These are phyloP conservation scores for Tiliacea aurago DNA, from an alignment of 2,888 invertebrate species.

Conservation along the genomic window DNA sequence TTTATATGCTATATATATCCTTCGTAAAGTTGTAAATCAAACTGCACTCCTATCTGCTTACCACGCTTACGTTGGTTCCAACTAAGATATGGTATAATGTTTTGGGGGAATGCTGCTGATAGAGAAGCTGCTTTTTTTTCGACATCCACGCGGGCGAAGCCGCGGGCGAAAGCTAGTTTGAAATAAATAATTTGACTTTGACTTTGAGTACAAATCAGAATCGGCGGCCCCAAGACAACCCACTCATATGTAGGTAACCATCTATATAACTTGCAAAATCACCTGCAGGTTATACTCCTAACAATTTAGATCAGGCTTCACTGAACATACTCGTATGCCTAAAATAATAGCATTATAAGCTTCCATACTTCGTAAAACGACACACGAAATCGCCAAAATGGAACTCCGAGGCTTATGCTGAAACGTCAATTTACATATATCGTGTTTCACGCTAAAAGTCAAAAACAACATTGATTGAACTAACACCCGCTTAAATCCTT, in stretches of 20 bases:
- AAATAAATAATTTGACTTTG: too few relatives aligned
- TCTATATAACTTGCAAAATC: neutral
- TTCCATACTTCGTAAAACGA: neutral
- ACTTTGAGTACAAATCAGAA: neutral
- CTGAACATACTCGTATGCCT: neutral
- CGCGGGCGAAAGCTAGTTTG: too few relatives aligned
- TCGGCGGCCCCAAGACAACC: neutral
- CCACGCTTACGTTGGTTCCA: too few relatives aligned
- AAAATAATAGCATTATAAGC: neutral
- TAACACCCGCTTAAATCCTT: constrained; percentile 6
- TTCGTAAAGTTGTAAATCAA: too few relatives aligned
- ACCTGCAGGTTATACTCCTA: neutral
- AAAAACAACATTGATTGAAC: constrained; percentile 2
- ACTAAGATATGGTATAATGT: too few relatives aligned
- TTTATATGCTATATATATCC: too few relatives aligned
- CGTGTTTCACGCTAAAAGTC: constrained; percentile 8
- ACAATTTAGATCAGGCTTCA: neutral
- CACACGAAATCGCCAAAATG: neutral
- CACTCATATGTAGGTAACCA: neutral
- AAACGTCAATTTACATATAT: constrained; percentile 10
- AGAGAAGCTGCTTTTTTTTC: too few relatives aligned
- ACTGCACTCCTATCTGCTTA: too few relatives aligned
- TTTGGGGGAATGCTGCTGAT: too few relatives aligned
- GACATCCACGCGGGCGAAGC: too few relatives aligned
- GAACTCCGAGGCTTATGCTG: neutral